Evolutionary conservation across 92 coral and sea anemone genomes (phyloP), one percentile per base, ranked within the genome.

Genomic region (Epizoanthus scotinus): DNA sequence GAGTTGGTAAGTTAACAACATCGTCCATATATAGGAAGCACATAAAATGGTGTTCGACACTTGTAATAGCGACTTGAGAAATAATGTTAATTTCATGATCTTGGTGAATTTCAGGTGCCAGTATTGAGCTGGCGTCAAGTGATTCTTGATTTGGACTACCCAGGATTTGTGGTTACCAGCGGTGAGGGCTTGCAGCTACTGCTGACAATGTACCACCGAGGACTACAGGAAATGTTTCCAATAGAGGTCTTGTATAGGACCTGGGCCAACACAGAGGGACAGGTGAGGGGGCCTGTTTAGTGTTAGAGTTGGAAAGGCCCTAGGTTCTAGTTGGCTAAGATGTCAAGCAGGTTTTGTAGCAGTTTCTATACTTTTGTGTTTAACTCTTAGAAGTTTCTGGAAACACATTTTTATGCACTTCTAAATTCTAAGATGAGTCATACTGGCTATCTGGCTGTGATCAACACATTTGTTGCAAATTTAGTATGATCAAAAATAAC

Each of bases 201-300:
- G 58, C 86, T 93, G 52, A 87, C 91, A 8, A 94, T 93, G 6
- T 89, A 88, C 52, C 91, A 84, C 59, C 82, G 85, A 5, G 98
- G 98, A 22, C 73, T 96, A 65, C 92, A 91, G 82, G 99, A 93
- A 42, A 86, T 87, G 19, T 96, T 96, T 67, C 98, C 99, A 36
- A 88, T 96, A 8, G 98, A 96, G 61, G 81, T 89, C 1, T 61
- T 96, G 63, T 96, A 93, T 71, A 90, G 94, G 62, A 58, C 95
- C 12, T 96, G 99, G 99, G 79, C 89, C 17, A 96, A 93, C 84
- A 96, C 98, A 3, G 98, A 96, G 31, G 99, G 99, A 58, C 99
- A 96, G 94, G 99, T 91, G 31, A 58, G 62, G 28, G 20, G 7
- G 10, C 2, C 12, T 47, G 52, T n/a, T n/a, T n/a, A n/a, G n/a